Evolutionary conservation across 2,888 invertebrate species (phyloP), one percentile per base, ranked within the genome.

Genomic region (Agrochola macilenta): DNA sequence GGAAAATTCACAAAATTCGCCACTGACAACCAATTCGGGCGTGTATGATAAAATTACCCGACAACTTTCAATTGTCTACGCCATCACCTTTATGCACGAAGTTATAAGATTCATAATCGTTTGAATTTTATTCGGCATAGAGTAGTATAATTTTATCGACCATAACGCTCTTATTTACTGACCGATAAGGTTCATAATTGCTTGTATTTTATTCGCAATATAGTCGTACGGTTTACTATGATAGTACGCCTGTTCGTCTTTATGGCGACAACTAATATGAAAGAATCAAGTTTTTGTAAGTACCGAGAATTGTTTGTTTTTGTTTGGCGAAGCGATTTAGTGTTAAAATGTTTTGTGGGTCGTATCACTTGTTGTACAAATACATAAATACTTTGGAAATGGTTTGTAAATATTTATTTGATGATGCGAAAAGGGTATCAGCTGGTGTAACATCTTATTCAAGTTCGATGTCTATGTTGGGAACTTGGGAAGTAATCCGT

Each of bases 241-340:
- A 88, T 87, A 87, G 91, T 89, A 80, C 86, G 89, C 88, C 84
- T 86, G 87, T 87, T 90, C 86, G 88, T 88, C 81, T 90, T 94
- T 92, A 93, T 92, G 92, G 91, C 91, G 92, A 93, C 93, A 93
- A 94, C 93, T 94, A 92, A 93, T 94, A 93, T 90, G 92, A 92
- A 91, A 89, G 91, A 90, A 90, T 91, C 90, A 91, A 93, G 90
- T 91, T 92, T 90, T 91, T 79, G 83, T 79, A 83, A 85, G 86
- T 86, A 76, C 88, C 85, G 88, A 83, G 88, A 85, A 92, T 91
- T 91, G 89, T 87, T 89, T 92, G 90, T 91, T 92, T 90, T 91
- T 91, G 89, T 91, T 90, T 83, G 87, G 73, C 78, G 77, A 85
- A 87, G 81, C 88, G 88, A 87, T 91, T 90, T 88, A 88, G 84